Evolutionary conservation across 1,140 invertebrate genomes (phyloP).

Genomic region (Heterodera carotae): DNA sequence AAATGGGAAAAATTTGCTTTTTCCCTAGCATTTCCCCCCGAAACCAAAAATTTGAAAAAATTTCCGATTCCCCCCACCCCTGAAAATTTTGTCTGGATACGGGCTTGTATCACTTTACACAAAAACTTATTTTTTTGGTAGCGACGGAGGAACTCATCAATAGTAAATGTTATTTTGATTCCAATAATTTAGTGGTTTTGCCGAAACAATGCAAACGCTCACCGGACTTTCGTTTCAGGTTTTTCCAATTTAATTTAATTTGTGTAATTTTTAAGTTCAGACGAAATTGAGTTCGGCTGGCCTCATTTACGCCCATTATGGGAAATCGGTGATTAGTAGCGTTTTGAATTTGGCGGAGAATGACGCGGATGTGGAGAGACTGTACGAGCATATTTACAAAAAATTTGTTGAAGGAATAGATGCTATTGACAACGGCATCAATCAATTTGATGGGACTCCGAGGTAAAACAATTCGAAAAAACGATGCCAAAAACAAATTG

Average conservation of each 20-base stretch:
- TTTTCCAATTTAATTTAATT: not conserved
- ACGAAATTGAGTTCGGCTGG: conserved; percentile 90
- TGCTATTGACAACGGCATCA: conserved; percentile 90
- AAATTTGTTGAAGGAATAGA: conserved; percentile 90
- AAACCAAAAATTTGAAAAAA: too few relatives aligned
- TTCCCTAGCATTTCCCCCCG: too few relatives aligned
- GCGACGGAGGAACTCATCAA: too few relatives aligned
- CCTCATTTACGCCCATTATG: conserved; percentile 87
- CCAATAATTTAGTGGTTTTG: conserved; percentile 72
- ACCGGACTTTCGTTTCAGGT: conserved; percentile 44
- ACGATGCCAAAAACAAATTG: too few relatives aligned
- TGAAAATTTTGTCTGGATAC: too few relatives aligned
- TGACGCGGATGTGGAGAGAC: conserved; percentile 68
- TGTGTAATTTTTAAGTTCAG: conserved; percentile 54
- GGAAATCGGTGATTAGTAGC: conserved; percentile 75
- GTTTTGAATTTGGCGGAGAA: conserved; percentile 18
- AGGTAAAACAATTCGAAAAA: conserved; percentile 58
- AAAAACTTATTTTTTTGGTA: conserved; percentile 11
- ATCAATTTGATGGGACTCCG: conserved; percentile 74
- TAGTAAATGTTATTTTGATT: conserved; percentile 1
- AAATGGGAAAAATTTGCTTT: too few relatives aligned
- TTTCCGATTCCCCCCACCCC: too few relatives aligned
- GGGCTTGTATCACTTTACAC: too few relatives aligned
- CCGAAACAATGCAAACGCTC: conserved; percentile 72
- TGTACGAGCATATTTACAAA: conserved; percentile 85